phyloP scores from a whole-genome alignment of 30 jellyfish, hydroid and myxozoan species.

The Hydractinia symbiolongicarpus region DNA sequence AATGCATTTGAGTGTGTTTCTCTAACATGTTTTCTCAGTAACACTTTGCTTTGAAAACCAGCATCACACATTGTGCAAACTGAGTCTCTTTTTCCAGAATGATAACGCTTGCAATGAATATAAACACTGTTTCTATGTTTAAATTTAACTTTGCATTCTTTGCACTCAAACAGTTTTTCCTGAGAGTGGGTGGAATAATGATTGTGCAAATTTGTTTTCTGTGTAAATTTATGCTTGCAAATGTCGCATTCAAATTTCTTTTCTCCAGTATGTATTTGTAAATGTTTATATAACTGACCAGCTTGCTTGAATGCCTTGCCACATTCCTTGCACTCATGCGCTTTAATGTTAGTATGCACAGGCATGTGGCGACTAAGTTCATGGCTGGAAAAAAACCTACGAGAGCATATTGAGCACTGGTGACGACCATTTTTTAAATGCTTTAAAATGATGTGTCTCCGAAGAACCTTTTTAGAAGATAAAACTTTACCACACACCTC shows the following conservation, averaged over 20 bases:
- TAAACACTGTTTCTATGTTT: constrained; percentile 5
- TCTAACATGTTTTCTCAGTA: background rate
- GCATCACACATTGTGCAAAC: constrained; percentile 3
- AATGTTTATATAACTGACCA: constrained; percentile 8
- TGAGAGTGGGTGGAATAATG: constrained; percentile 5
- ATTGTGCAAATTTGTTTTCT: constrained; percentile 2
- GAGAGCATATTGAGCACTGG: background rate
- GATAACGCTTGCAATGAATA: constrained; percentile 3
- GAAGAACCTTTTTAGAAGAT: constrained; percentile 7
- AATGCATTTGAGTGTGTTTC: background rate
- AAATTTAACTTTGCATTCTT: background rate
- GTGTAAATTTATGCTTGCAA: background rate
- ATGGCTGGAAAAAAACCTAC: background rate
- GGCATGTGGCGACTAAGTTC: constrained; percentile 16
- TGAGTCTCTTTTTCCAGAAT: constrained; percentile 10
- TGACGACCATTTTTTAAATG: constrained; percentile 12
- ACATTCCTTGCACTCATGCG: background rate
- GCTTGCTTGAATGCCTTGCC: constrained; percentile 4
- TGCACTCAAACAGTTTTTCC: constrained; percentile 9
- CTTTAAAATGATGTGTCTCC: constrained; percentile 1
- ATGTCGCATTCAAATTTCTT: constrained; percentile 11
- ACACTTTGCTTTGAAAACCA: background rate
- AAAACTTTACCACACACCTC: constrained; percentile 8
- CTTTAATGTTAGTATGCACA: constrained; percentile 3
- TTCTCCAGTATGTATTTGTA: constrained; percentile 2